phyloP scores from a whole-genome alignment of 2,113 vertebrate species.

The Phylloscopus trochilus region DNA sequence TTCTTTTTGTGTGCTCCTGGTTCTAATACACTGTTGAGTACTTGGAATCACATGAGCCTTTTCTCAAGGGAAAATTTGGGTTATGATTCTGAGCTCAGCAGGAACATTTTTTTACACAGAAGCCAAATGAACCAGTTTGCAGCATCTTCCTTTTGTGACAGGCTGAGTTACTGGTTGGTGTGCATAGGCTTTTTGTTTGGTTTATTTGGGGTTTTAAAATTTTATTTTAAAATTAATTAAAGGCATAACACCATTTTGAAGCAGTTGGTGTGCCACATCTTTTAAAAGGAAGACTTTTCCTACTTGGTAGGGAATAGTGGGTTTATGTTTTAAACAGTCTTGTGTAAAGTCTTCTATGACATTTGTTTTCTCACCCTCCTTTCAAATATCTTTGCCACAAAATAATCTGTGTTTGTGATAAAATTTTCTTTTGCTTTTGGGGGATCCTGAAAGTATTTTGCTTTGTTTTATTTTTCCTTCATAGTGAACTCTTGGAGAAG shows the following conservation, averaged over 20 bases:
- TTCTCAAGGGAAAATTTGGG: not conserved
- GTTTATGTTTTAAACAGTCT: not conserved
- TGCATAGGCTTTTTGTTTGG: not conserved
- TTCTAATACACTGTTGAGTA: not conserved
- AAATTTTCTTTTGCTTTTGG: not conserved
- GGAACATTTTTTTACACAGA: not conserved
- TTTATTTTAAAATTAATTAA: not conserved
- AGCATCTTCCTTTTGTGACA: not conserved
- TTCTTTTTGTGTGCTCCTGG: not conserved
- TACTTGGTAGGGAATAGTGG: not conserved
- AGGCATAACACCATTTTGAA: not conserved
- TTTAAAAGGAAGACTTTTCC: not conserved
- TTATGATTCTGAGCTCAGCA: not conserved
- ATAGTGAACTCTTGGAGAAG: slow-evolving; percentile 91
- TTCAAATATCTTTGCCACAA: not conserved
- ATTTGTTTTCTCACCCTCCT: not conserved
- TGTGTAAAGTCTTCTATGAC: not conserved
- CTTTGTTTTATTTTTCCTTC: slow-evolving; percentile 20
- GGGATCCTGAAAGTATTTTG: slow-evolving; percentile 6
- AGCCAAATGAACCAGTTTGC: not conserved
- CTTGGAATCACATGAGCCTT: not conserved
- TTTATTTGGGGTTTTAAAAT: not conserved
- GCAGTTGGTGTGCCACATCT: not conserved
- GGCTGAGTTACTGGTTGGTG: not conserved
- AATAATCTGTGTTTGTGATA: not conserved